Base-by-base conservation (phyloP, 2,113 vertebrate species). In the Mormyrus lacerda region DNA sequence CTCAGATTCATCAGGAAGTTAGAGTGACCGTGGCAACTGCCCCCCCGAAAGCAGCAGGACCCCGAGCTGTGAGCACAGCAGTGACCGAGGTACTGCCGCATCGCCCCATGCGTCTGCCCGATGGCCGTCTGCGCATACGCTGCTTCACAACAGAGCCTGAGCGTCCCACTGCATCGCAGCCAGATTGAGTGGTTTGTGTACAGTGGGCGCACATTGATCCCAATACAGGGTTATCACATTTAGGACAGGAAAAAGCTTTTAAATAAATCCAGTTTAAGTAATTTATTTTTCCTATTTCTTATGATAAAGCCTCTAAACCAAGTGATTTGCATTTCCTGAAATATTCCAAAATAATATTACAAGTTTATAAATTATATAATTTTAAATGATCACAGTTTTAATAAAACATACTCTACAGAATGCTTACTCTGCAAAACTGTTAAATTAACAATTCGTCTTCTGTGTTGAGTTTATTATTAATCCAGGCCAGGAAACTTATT, bases 1-100 rank as follows among this genome's bases (percentile, higher is more conserved):
- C 93, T 90, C 88, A 58, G 7, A 93, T 95, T 95, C 92, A 92
- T 95, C 91, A 91, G 35, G 51, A 92, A 95, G 94, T 95, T 95
- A 94, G 93, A 89, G 91, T 65, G 61, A 91, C 58, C 53, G 87
- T 92, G 94, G 93, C 93, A 91, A 91, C 87, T 89, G 48, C 88
- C 47, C 24, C 55, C 82, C 88, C 42, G 19, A 76, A 76, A 27
- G 1, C 73, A 15, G 35, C 73, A 42, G 35, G 73, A 39, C 73
- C 73, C 73, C 73, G 17, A 79, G 73, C 73, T 79, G 73, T 79
- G 73, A 79, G 35, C 35, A 8, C 73, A 79, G 73, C 73, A 42
- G 35, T 79, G 73, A 19, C 4, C 15, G 35, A 55, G 27, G 51
- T 53, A 21, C 50, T 27, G 50, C 27, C 85, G 13, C 85, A 31